A percentile compares a stretch with the other conserved stretches of the same genome.
These are phyloP conservation scores for Yponomeuta evonymella DNA, from an alignment of 2,888 invertebrate genomes.

Conservation along the genomic window DNA sequence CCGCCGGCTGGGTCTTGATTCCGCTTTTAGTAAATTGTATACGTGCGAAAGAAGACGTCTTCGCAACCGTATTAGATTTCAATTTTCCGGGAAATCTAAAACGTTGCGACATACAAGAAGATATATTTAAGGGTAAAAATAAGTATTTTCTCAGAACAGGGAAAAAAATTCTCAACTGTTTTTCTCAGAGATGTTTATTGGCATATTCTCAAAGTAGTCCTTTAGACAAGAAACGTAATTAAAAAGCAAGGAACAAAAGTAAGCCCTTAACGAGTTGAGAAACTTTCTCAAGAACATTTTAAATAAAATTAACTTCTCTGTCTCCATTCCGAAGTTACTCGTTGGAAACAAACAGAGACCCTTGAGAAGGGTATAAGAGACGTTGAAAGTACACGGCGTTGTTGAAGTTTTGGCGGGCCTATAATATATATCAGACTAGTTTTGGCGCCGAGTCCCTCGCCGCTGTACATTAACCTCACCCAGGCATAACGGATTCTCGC, in stretches of 20 bases:
- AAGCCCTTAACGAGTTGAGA: not conserved
- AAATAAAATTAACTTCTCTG: not conserved
- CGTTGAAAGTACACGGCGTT: not conserved
- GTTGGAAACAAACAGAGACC: not conserved
- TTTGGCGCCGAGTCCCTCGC: not conserved
- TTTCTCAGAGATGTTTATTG: too few species aligned
- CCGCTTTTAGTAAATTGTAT: not conserved
- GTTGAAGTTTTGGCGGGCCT: not conserved
- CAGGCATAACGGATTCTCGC: not conserved
- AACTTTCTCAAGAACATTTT: not conserved
- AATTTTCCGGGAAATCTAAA: not conserved
- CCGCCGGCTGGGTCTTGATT: slow-evolving; percentile 1
- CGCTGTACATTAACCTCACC: not conserved
- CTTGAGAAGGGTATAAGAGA: not conserved
- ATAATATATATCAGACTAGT: not conserved
- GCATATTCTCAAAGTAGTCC: not conserved
- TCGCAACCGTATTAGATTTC: not conserved
- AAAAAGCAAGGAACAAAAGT: not conserved
- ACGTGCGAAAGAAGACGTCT: not conserved
- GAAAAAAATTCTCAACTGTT: too few species aligned
- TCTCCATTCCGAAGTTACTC: not conserved
- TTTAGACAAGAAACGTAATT: not conserved
- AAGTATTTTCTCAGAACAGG: too few species aligned
- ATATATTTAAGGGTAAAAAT: too few species aligned
- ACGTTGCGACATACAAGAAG: too few species aligned